These are phyloP conservation scores for Raja brachyura DNA, from an alignment of 2,113 vertebrate genomes.

Conservation along the genomic window DNA sequence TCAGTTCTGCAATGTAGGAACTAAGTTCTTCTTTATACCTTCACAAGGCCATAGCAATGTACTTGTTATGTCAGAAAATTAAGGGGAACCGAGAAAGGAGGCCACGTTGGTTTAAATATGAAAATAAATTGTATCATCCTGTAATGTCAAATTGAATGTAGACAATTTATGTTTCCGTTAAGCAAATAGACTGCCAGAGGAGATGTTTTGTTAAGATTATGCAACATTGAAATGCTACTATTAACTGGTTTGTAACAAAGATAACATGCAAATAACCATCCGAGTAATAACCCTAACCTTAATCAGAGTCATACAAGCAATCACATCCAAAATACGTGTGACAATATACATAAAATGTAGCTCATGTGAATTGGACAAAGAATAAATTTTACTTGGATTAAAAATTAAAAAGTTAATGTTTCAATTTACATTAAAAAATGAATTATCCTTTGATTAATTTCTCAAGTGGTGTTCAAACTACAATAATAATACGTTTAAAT, in stretches of 20 bases:
- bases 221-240: not conserved
- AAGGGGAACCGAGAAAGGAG: not conserved
- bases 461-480: not conserved
- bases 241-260: not conserved
- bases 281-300: not conserved
- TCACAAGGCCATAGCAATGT: not conserved
- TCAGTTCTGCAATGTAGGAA: not conserved
- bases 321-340: not conserved
- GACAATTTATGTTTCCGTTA: not conserved
- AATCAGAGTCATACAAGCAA: slow-evolving; percentile 11
- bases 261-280: not conserved
- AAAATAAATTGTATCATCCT: not conserved
- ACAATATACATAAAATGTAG: not conserved
- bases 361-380: not conserved
- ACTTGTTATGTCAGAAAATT: not conserved
- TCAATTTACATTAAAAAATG: not conserved
- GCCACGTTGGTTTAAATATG: not conserved
- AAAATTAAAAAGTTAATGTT: not conserved
- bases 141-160: slow-evolving; percentile 29
- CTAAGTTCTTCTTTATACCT: not conserved
- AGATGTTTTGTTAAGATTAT: not conserved
- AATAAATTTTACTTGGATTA: not conserved
- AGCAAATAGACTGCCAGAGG: slow-evolving; percentile 1
- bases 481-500: not conserved
- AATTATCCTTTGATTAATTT: not conserved